Conservation (phyloP, 2,113 vertebrate genomes). For the Myocastor coypus region DNA sequence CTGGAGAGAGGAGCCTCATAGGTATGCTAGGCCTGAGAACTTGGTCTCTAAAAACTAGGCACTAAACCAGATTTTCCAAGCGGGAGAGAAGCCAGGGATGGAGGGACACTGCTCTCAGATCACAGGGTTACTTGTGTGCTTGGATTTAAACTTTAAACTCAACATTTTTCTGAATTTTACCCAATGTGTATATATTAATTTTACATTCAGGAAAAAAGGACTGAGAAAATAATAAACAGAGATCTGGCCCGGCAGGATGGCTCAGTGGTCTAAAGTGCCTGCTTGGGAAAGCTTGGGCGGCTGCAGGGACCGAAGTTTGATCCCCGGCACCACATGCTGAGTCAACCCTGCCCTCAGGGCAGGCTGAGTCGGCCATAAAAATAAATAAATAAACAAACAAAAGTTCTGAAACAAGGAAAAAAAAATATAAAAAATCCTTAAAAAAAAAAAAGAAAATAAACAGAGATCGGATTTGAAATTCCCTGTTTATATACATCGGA, state of each 20-base stretch:
- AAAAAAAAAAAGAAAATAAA: too few relatives aligned
- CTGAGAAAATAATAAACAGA: not conserved
- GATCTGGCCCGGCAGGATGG: too few relatives aligned
- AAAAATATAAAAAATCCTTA: too few relatives aligned
- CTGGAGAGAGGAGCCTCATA: not conserved
- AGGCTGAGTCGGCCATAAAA: too few relatives aligned
- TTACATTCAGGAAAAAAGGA: not conserved
- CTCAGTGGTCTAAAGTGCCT: too few relatives aligned
- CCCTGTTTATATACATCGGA: not conserved
- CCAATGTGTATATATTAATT: not conserved
- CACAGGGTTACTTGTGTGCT: not conserved
- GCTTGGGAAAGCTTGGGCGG: too few relatives aligned
- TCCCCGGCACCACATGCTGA: too few relatives aligned
- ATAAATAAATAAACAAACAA: too few relatives aligned
- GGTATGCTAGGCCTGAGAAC: not conserved
- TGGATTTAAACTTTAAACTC: not conserved
- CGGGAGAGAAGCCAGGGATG: not conserved
- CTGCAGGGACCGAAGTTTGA: too few relatives aligned
- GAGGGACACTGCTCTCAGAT: not conserved
- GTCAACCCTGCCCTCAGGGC: too few relatives aligned
- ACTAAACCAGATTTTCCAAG: slow-evolving; percentile 22
- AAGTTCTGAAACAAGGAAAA: too few relatives aligned
- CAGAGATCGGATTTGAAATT: not conserved
- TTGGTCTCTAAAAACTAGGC: not conserved
- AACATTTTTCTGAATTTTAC: not conserved